Evolutionary conservation across 2,888 invertebrate genomes (phyloP), one percentile per base, ranked within the genome.

Genomic region (Stenodera caucasica): DNA sequence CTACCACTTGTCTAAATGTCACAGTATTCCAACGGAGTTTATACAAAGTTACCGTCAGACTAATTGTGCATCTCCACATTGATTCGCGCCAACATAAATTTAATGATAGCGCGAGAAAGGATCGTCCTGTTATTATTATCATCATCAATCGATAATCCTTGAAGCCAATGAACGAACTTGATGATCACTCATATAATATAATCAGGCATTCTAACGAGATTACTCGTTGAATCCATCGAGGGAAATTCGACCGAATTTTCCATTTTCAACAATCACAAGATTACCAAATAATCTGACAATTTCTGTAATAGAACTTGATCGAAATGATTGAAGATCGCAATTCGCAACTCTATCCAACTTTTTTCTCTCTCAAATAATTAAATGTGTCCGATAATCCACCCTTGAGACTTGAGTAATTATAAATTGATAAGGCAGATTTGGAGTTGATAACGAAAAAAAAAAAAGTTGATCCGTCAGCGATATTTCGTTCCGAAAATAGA

Each of bases 81-180:
- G 6, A 23, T 5, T 40, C 18, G 15, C 40, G 9, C 40, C 11
- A 45, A 45, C 45, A 23, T 45, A 45, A 45, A 23, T 45, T n/a
- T 45, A 45, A 45, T 45, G 23, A 12, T 12, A 23, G 45, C 9
- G 8, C 9, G 21, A 45, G 9, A 45, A 45, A 21, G 21, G 40
- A 8, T 21, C 40, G 11, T 45, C 12, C 18, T 45, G 21, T 45
- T 45, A 12, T 45, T 23, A 37, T 11, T n/a, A 5, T 21, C 6
- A 23, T 45, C 23, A 11, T 40, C 14, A 45, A 45, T 45, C 45
- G 45, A 45, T 45, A 45, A 45, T 12, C 45, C 45, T 45, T 45
- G 45, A 45, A 45, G 21, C 23, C 12, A 45, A 45, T 21, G 11
- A 11, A 45, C 11, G 9, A 45, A 45, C 21, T 45, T 21, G 8